Evolutionary conservation across 2,797 vertebrate species (phyloP).

Genomic region (Lithobates sylvaticus): DNA sequence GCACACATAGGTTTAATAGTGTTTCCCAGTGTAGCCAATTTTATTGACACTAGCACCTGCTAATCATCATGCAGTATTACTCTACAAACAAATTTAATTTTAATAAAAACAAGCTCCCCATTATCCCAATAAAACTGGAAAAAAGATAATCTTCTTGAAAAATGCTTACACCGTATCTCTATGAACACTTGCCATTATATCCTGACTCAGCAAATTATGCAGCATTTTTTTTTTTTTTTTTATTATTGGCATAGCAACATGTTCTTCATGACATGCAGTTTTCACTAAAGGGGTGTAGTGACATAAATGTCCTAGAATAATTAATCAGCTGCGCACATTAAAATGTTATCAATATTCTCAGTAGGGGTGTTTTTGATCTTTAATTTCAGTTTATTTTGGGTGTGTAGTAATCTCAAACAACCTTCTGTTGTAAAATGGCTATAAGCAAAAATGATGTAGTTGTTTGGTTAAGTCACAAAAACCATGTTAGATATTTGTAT

Average conservation of each 20-base stretch:
- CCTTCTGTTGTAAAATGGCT: neutral
- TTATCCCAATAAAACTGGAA: neutral
- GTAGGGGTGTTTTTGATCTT: constrained; percentile 33
- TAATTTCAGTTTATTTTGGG: constrained; percentile 8
- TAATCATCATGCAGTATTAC: too few relatives aligned
- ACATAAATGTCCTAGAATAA: neutral
- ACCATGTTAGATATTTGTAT: too few relatives aligned
- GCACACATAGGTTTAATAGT: neutral
- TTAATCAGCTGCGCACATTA: constrained; percentile 40
- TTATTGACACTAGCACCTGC: too few relatives aligned
- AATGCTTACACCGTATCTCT: neutral
- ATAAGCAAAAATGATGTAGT: neutral
- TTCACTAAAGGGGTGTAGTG: neutral
- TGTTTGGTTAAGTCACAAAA: neutral
- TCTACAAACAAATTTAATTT: neutral
- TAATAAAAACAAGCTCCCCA: neutral
- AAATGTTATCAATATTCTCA: constrained; percentile 29
- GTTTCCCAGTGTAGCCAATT: neutral
- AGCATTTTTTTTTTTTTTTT: neutral
- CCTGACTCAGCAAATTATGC: neutral
- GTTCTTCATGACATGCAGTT: constrained; percentile 15
- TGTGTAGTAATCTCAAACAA: neutral
- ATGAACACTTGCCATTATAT: neutral
- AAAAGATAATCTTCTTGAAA: neutral
- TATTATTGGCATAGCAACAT: neutral